Percentiles rank a stretch among this genome's conserved stretches.
Evolutionary conservation across 2,113 vertebrate genomes (phyloP).

Genomic region (Balaenoptera acutorostrata): DNA sequence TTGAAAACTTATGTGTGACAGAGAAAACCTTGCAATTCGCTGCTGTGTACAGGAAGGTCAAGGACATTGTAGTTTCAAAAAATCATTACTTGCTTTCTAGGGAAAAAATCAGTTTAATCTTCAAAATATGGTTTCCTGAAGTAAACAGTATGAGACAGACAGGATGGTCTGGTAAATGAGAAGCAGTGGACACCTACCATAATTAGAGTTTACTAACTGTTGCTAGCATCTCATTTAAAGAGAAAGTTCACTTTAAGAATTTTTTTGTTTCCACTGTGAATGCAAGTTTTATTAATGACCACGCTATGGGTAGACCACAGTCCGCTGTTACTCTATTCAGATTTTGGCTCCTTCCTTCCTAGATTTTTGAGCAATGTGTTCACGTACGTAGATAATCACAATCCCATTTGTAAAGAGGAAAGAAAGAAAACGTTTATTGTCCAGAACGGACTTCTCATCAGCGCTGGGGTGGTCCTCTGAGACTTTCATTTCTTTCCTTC

Average conservation of each 20-base stretch:
- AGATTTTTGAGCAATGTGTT: constrained; percentile 35
- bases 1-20: not conserved
- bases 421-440: not conserved
- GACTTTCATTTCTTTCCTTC: constrained; percentile 34
- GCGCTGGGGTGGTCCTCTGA: constrained; percentile 35
- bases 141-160: not conserved
- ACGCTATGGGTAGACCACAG: not conserved
- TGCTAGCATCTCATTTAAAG: not conserved
- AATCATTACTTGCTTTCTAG: not conserved
- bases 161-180: not conserved
- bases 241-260: not conserved
- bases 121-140: not conserved
- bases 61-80: not conserved
- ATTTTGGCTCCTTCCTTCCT: not conserved
- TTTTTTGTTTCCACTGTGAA: not conserved
- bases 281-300: not conserved
- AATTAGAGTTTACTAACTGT: not conserved
- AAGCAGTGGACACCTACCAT: not conserved
- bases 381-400: not conserved
- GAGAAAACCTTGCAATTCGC: not conserved
- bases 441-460: constrained; percentile 18
- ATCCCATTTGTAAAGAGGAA: not conserved
- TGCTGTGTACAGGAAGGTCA: not conserved
- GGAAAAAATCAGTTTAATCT: not conserved
- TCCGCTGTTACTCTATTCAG: not conserved